Conservation (phyloP, 2,888 invertebrate species). For the Sthenelais limicola region DNA sequence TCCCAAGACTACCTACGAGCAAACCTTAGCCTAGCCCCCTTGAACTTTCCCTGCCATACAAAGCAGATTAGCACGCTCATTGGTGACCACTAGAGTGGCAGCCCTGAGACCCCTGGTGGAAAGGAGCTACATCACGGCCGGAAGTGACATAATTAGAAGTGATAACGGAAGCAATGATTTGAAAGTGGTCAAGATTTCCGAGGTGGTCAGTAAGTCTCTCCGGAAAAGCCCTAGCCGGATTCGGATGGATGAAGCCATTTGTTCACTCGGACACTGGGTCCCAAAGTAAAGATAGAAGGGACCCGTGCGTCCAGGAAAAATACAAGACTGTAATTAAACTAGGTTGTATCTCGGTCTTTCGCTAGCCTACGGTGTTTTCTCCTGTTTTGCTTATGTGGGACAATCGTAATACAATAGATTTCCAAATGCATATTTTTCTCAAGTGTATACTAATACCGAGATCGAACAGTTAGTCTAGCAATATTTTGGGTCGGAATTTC, state of each 20-base stretch:
- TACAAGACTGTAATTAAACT: too few species aligned
- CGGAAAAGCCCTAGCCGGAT: background rate
- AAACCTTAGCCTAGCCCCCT: too few species aligned
- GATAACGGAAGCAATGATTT: slow-evolving; percentile 13
- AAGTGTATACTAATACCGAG: too few species aligned
- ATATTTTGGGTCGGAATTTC: too few species aligned
- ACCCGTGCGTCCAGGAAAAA: too few species aligned
- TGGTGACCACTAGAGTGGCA: slow-evolving; percentile 20
- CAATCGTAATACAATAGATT: too few species aligned
- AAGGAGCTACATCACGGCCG: background rate
- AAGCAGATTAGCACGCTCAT: slow-evolving; percentile 14
- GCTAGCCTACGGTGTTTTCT: too few species aligned
- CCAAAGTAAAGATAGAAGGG: too few species aligned
- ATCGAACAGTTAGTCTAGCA: too few species aligned
- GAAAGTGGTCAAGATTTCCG: slow-evolving; percentile 31
- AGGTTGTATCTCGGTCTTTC: too few species aligned
- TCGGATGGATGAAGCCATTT: background rate
- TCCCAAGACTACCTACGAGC: background rate
- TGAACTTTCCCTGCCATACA: background rate
- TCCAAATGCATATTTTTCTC: too few species aligned
- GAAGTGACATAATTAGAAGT: slow-evolving; percentile 14
- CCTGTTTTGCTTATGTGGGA: too few species aligned
- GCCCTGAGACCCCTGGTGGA: slow-evolving; percentile 13
- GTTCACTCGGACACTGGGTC: background rate
- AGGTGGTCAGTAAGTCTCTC: background rate